Percentiles rank a stretch among this genome's conserved stretches.
phyloP scores from a whole-genome alignment of 2,113 vertebrate genomes.

The Aptenodytes patagonicus region DNA sequence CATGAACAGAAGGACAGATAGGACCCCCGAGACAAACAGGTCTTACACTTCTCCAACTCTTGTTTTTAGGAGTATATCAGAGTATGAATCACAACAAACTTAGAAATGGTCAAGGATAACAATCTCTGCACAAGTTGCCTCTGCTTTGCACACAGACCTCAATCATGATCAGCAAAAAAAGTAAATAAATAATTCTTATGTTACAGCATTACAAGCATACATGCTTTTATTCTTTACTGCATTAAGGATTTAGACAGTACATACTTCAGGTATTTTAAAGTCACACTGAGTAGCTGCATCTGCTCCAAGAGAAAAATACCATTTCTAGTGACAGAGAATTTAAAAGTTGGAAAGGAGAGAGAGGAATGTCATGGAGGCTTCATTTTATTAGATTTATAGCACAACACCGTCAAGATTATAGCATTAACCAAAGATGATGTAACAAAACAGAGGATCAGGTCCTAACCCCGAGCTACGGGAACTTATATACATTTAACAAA shows the following conservation, averaged over 20 bases:
- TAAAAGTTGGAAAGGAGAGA: not conserved
- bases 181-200: not conserved
- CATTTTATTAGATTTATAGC: not conserved
- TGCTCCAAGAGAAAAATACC: not conserved
- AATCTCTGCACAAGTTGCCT: not conserved
- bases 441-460: not conserved
- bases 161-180: not conserved
- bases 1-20: not conserved
- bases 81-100: not conserved
- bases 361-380: not conserved
- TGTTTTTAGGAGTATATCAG: not conserved
- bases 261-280: not conserved
- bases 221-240: not conserved
- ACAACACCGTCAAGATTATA: not conserved
- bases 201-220: not conserved
- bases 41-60: not conserved
- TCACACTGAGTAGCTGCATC: not conserved
- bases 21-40: not conserved
- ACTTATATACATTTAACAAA: not conserved
- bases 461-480: not conserved
- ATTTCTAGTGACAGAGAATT: not conserved
- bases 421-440: not conserved
- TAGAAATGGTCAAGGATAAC: not conserved
- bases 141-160: not conserved
- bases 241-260: not conserved